Conservation (phyloP, 1,140 invertebrate genomes). For the Drosophila carrolli region DNA sequence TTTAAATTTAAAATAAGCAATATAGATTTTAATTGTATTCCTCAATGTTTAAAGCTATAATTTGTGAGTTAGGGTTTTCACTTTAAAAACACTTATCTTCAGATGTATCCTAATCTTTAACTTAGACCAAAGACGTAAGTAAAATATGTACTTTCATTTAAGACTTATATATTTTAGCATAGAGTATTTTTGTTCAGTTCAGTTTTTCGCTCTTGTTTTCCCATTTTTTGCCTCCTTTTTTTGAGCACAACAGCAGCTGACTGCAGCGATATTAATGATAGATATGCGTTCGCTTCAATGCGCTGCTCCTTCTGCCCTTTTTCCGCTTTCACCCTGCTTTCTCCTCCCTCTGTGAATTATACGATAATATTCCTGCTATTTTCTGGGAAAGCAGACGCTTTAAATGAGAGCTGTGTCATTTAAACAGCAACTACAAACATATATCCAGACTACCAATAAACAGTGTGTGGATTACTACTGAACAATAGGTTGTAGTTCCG, state of each 20-base stretch:
- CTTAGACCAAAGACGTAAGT: too few species aligned
- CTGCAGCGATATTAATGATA: constrained; percentile 82
- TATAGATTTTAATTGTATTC: too few species aligned
- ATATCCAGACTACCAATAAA: background rate
- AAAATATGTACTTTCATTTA: background rate
- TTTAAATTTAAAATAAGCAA: too few species aligned
- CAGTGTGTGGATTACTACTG: background rate
- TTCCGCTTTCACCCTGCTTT: constrained; percentile 4
- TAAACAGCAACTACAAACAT: constrained; percentile 33
- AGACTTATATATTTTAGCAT: too few species aligned
- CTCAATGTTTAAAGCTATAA: too few species aligned
- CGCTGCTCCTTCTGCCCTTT: constrained; percentile 11
- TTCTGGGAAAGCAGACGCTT: constrained; percentile 22
- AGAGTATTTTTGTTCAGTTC: constrained; percentile 4
- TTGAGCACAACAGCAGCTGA: constrained; percentile 76
- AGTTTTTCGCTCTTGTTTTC: constrained; percentile 17
- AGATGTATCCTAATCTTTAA: too few species aligned
- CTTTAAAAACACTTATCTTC: too few species aligned
- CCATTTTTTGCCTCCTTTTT: constrained; percentile 38
- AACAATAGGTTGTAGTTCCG: too few species aligned
- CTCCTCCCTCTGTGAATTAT: constrained; percentile 47
- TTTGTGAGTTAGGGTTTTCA: too few species aligned
- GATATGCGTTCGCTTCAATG: constrained; percentile 80
- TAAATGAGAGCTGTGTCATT: constrained; percentile 38
- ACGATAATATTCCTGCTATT: constrained; percentile 59